These are phyloP conservation scores for Salvelinus fontinalis DNA, from an alignment of 2,113 vertebrate species.

Conservation along the genomic window DNA sequence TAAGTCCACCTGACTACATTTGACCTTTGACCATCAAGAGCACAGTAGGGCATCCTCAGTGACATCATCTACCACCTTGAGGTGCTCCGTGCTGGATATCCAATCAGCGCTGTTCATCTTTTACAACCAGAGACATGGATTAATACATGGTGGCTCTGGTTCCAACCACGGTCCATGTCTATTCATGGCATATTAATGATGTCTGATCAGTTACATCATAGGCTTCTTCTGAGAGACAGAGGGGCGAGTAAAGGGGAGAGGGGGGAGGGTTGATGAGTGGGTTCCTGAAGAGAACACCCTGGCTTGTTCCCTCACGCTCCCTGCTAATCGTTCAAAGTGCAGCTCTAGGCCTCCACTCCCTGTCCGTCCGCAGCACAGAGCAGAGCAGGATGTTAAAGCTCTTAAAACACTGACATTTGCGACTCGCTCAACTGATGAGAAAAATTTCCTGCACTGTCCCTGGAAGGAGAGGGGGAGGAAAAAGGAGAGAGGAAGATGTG, in stretches of 20 bases:
- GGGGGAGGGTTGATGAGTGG: background rate
- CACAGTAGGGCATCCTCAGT: conserved; percentile 36
- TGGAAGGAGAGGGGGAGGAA: background rate
- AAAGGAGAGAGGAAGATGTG: background rate
- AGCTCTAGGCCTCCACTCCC: background rate
- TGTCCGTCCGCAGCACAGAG: background rate
- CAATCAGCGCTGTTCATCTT: background rate
- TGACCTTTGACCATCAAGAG: too few relatives aligned
- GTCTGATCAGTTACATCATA: background rate
- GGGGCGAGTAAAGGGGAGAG: background rate
- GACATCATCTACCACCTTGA: conserved; percentile 31
- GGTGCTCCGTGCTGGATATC: background rate
- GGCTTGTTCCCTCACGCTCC: background rate
- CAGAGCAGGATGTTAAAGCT: background rate
- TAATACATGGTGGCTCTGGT: too few relatives aligned
- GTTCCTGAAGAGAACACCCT: conserved; percentile 3
- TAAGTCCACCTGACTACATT: too few relatives aligned
- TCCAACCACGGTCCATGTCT: conserved; percentile 4
- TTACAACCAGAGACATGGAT: too few relatives aligned
- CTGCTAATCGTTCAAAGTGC: conserved; percentile 11
- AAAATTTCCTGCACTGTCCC: background rate
- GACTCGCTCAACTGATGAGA: background rate
- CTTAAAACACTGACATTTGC: conserved; percentile 4
- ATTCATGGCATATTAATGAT: background rate
- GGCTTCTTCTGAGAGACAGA: background rate